Evolutionary conservation across 2,888 invertebrate genomes (phyloP).

Genomic region (Watsonalla cultraria): DNA sequence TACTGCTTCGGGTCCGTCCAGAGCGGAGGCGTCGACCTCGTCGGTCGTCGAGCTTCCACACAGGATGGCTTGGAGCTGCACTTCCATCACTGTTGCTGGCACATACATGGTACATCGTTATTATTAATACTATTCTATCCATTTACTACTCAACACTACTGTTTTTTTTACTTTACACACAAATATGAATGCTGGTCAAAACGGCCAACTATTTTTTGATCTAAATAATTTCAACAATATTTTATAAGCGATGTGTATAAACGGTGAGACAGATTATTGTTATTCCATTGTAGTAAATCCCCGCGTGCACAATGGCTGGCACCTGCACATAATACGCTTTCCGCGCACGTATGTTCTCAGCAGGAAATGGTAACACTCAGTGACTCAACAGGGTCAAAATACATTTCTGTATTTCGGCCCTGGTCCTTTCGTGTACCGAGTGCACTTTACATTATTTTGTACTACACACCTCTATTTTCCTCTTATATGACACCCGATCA

Average conservation of each 20-base stretch:
- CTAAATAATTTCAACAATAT: too few relatives aligned
- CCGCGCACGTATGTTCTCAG: constrained; percentile 28
- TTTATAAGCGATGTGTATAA: background rate
- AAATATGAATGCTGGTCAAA: too few relatives aligned
- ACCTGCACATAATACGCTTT: constrained; percentile 36
- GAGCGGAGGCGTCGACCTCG: constrained; percentile 26
- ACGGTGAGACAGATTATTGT: constrained; percentile 12
- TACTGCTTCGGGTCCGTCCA: constrained; percentile 80
- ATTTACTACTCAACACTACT: too few relatives aligned
- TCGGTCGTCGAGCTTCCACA: constrained; percentile 30
- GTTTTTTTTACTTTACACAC: background rate
- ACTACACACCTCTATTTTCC: too few relatives aligned
- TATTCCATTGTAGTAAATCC: constrained; percentile 15
- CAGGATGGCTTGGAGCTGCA: constrained; percentile 46
- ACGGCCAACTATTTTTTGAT: background rate
- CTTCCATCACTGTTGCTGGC: constrained; percentile 54
- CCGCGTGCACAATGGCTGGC: constrained; percentile 26
- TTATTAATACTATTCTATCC: background rate
- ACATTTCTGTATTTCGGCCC: too few relatives aligned
- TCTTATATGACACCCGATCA: too few relatives aligned
- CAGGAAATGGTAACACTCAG: constrained; percentile 20
- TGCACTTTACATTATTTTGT: too few relatives aligned
- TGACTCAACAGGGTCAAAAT: constrained; percentile 2
- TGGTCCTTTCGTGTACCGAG: too few relatives aligned
- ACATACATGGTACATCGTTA: background rate